Conservation (phyloP, 2,888 invertebrate genomes). For the Tanaodytes sp. region DNA sequence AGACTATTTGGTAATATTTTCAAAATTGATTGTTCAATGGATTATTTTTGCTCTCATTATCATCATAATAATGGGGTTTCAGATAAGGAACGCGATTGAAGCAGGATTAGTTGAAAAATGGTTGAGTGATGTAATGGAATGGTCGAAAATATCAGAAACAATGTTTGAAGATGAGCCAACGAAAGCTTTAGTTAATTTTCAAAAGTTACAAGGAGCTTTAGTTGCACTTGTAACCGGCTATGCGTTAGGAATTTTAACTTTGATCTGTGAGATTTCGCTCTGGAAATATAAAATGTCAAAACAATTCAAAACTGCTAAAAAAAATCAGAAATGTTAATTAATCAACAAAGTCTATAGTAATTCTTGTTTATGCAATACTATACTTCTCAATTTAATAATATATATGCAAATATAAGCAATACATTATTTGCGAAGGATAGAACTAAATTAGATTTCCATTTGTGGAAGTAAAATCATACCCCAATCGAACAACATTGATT, state of each 20-base stretch:
- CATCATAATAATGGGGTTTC: no score
- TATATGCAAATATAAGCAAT: no score
- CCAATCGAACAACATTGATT: no score
- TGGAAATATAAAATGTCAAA: conserved; percentile 79
- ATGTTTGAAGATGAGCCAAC: conserved; percentile 74
- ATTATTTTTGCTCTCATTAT: no score
- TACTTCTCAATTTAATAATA: no score
- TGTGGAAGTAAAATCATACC: no score
- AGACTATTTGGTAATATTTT: conserved; percentile 77
- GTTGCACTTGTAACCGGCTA: conserved; percentile 83
- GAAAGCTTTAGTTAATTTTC: conserved; percentile 85
- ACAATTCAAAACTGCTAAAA: conserved; percentile 65
- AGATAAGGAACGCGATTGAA: conserved; percentile 80
- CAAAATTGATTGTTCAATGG: no score
- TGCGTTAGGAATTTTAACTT: conserved; percentile 75
- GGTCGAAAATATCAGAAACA: conserved; percentile 76
- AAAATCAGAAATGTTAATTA: background rate
- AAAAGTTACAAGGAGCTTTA: conserved; percentile 85
- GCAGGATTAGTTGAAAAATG: conserved; percentile 86
- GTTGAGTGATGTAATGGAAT: conserved; percentile 82
- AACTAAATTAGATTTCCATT: no score
- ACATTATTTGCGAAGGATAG: no score
- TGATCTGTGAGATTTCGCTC: conserved; percentile 79
- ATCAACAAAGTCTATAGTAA: no score
- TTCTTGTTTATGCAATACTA: no score